Conservation (phyloP, 2,113 vertebrate genomes). For the Proteles cristata region DNA sequence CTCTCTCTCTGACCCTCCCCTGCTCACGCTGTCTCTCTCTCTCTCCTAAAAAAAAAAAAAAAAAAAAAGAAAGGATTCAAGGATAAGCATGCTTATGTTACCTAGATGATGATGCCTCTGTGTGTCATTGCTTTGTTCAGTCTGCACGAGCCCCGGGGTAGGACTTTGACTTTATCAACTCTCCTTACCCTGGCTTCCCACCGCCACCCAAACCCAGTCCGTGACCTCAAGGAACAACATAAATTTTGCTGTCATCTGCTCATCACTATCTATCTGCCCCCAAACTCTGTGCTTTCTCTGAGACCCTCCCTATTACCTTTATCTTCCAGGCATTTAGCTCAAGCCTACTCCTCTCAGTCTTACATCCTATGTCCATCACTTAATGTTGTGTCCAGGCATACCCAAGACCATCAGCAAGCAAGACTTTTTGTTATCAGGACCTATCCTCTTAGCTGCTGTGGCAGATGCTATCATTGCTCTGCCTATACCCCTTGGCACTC, state of each 20-base stretch:
- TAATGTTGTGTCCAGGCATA: neutral
- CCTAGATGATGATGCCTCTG: neutral
- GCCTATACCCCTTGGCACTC: neutral
- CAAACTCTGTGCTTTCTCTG: neutral
- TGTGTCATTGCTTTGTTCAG: neutral
- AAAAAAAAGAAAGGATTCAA: slow-evolving; percentile 1
- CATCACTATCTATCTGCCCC: neutral
- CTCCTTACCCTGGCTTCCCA: neutral
- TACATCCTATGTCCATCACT: neutral
- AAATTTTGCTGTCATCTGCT: neutral
- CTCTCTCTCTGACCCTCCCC: no score
- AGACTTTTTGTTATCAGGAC: neutral
- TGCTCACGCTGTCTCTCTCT: no score
- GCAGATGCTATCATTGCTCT: neutral
- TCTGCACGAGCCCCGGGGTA: neutral
- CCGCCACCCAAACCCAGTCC: neutral
- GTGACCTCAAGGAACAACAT: neutral
- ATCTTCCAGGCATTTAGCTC: neutral
- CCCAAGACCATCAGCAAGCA: neutral
- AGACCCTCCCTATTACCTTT: neutral
- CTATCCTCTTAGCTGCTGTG: neutral
- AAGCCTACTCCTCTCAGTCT: neutral
- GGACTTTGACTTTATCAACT: neutral
- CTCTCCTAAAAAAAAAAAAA: no score
- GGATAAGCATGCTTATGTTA: neutral